Base-by-base conservation (phyloP, 37 sponge, comb jelly and placozoan species). In the Hormiphora californensis region DNA sequence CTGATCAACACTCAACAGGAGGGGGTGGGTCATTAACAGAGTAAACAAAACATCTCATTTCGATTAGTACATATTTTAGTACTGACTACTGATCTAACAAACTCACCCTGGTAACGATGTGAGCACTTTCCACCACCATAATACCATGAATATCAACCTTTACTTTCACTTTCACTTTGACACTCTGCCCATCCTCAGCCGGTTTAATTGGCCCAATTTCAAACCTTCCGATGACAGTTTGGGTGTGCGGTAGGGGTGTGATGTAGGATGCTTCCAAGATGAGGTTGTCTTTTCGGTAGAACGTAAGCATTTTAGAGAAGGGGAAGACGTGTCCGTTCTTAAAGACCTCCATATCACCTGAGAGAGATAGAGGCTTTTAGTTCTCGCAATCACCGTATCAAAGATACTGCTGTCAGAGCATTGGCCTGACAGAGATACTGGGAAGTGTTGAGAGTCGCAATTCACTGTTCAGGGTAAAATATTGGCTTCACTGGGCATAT, bases 161-260 rank as follows among this genome's bases (percentile, higher is more conserved):
- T 7, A 93, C 93, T 63, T 94, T 98, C 30, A 98, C 93, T 62
- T 98, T 98, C 43, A 98, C 87, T 65, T 95, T 95, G 21, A 92
- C 86, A 7, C 91, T 73, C 0, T 95, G 91, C 9, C 93, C 94
- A 11, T 89, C 91, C 30, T 87, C 90, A 0, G 91, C 93, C 0
- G 99, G 94, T 33, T 67, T 67, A 9, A 97, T 95, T 34, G 90
- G 88, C 55, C 89, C 89, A 23, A 97, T 85, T 40, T 36, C 78
- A 63, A 94, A 97, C 11, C 39, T 34, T 27, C 59, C 59, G 9
- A 73, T 73, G 27, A 33, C 35, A 11, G 31, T 73, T 17, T 73
- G 81, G 5, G 81, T 73, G 46, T 73, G 81, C 1, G 43, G 81
- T 40, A 73, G 25, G 9, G 81, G 81, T 1, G 43, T 73, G 1